Evolutionary conservation across 2,888 invertebrate species (phyloP).

Genomic region (Amphipyra tragopoginis): DNA sequence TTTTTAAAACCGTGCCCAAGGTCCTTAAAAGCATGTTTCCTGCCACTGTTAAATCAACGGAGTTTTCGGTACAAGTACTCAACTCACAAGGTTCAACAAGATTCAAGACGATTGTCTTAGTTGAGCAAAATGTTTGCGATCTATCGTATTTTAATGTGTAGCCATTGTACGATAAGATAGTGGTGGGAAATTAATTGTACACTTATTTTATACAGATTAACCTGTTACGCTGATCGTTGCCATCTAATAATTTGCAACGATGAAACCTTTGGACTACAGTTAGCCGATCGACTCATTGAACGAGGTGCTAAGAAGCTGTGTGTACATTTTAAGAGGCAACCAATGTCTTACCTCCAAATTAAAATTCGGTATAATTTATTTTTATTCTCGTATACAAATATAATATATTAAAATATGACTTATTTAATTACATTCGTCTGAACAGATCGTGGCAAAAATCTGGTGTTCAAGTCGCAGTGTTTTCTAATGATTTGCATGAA

Average conservation of each 20-base stretch:
- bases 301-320: constrained; percentile 67
- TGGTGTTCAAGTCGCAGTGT: constrained; percentile 26
- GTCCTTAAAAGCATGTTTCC: too few relatives aligned
- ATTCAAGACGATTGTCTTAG: too few relatives aligned
- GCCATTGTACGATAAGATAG: not conserved
- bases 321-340: constrained; percentile 44
- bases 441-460: constrained; percentile 38
- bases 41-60: too few relatives aligned
- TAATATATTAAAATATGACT: not conserved
- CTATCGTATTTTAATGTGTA: too few relatives aligned
- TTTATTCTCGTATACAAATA: not conserved
- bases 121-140: too few relatives aligned
- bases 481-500: constrained; percentile 20
- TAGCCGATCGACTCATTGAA: constrained; percentile 63
- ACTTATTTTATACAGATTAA: constrained; percentile 35
- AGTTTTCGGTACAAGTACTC: too few relatives aligned
- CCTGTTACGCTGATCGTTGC: constrained; percentile 13
- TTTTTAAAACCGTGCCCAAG: too few relatives aligned
- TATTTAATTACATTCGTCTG: not conserved
- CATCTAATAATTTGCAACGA: constrained; percentile 44
- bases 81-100: too few relatives aligned
- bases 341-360: constrained; percentile 28
- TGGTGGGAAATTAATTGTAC: not conserved
- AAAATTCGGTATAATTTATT: constrained; percentile 40
- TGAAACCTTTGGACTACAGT: constrained; percentile 56